A percentile compares a stretch with the other conserved stretches of the same genome.
phyloP scores from a whole-genome alignment of 2,888 invertebrate genomes.

The Plebejus argus region DNA sequence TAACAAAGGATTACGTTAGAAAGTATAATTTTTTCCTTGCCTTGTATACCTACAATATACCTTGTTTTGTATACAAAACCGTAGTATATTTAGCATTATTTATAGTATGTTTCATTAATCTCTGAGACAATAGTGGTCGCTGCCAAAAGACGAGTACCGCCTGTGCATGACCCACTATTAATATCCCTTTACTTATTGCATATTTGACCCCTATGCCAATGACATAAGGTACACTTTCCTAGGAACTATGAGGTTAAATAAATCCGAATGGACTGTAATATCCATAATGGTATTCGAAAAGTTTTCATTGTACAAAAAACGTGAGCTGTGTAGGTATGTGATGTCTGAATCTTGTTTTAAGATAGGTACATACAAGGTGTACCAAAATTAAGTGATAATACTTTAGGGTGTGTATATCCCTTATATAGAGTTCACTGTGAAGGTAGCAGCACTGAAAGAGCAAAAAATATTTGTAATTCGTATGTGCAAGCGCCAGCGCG shows the following conservation, averaged over 20 bases:
- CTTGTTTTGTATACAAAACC: not conserved
- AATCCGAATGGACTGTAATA: not conserved
- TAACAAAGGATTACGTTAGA: too few relatives aligned
- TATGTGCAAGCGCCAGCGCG: too few relatives aligned
- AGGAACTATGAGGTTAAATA: not conserved
- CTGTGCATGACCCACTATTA: conserved; percentile 41
- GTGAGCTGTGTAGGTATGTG: not conserved
- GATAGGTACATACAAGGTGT: too few relatives aligned
- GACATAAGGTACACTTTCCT: not conserved
- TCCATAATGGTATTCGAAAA: not conserved
- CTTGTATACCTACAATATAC: not conserved
- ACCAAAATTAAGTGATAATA: too few relatives aligned
- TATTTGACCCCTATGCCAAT: not conserved
- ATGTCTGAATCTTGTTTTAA: too few relatives aligned
- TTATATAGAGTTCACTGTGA: too few relatives aligned
- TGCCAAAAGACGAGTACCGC: conserved; percentile 39
- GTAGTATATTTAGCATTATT: not conserved
- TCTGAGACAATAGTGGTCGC: conserved; percentile 42
- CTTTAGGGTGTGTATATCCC: too few relatives aligned
- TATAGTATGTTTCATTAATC: conserved; percentile 39
- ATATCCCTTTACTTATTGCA: conserved; percentile 8
- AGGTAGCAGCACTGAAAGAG: too few relatives aligned
- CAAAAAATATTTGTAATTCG: too few relatives aligned
- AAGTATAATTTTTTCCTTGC: not conserved
- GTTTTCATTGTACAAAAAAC: not conserved